Base-by-base conservation (phyloP, 2,113 vertebrate genomes). In the Salminus brasiliensis region DNA sequence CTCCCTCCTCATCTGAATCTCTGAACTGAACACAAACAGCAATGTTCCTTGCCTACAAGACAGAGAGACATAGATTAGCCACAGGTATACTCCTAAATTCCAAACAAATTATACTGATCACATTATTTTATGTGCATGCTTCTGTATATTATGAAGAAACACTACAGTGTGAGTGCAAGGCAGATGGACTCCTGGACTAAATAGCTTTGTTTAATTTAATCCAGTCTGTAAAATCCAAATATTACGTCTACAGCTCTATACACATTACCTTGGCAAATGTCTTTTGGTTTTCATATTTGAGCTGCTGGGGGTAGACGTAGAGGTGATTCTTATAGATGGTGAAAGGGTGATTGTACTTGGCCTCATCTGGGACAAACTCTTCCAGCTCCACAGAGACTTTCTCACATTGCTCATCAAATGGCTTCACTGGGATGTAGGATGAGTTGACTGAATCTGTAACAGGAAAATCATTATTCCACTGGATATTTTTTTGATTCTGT, bases 221-320 rank as follows among this genome's bases (percentile, higher is more conserved):
- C 4, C 8, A 60, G 71, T 29, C 34, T 29, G 15, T 45, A 72
- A 36, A 72, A 39, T 47, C n/a, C 30, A 39, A 3, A 41, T 13
- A 4, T 34, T 39, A 0, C 2, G 47, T 74, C 15, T 72, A 5
- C 10, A 59, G 7, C 25, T 25, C 52, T 55, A 25, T 9, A 10
- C n/a, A 55, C n/a, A 1, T 55, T 25, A 97, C 98, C 95, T 99
- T 99, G 7, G 97, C 96, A 92, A 99, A 99, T 52, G 94, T 94
- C 88, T 99, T 99, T 92, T 99, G 97, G 92, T 94, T 95, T 86
- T 99, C 98, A 0, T 99, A 99, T 86, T 98, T 99, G 85, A 99
- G 89, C 83, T 97, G 97, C 87, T 95, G 82, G 0, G 98, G 98
- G 86, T 96, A 97, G 72, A 99, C 73, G 0, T 98, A 99, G 49